Evolutionary conservation across 2,888 invertebrate species (phyloP).

Genomic region (Eupeodes luniger): DNA sequence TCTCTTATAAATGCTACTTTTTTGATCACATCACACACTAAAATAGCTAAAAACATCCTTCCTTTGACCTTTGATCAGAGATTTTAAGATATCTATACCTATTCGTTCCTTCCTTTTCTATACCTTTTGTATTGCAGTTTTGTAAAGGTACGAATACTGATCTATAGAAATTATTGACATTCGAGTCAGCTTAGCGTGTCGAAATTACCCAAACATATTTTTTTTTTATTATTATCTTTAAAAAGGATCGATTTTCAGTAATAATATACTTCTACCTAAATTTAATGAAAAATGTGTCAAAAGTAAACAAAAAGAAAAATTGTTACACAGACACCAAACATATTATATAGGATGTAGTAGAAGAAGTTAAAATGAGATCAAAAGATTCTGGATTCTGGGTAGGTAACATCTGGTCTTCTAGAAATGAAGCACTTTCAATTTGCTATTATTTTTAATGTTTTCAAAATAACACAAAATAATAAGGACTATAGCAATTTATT

Average conservation of each 20-base stretch:
- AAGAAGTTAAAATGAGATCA: conserved; percentile 23
- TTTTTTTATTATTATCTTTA: conserved; percentile 53
- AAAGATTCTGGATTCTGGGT: conserved; percentile 49
- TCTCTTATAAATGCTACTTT: conserved; percentile 4
- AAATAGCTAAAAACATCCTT: conserved; percentile 35
- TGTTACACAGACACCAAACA: conserved; percentile 30
- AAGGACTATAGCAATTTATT: not conserved
- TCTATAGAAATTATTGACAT: conserved; percentile 53
- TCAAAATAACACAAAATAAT: conserved; percentile 41
- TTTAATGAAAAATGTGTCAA: conserved; percentile 68
- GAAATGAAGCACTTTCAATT: conserved; percentile 71
- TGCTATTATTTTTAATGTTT: conserved; percentile 71
- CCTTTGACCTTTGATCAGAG: conserved; percentile 60
- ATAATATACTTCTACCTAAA: conserved; percentile 54
- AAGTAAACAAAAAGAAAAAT: conserved; percentile 43
- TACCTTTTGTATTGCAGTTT: not conserved
- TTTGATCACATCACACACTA: conserved; percentile 20
- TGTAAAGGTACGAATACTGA: not conserved
- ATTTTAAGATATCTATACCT: conserved; percentile 37
- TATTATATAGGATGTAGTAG: not conserved
- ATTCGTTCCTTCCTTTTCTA: conserved; percentile 7
- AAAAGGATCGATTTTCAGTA: conserved; percentile 58
- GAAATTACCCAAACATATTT: conserved; percentile 73
- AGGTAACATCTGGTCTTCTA: conserved; percentile 66
- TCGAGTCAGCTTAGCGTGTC: conserved; percentile 74